Base-by-base conservation (phyloP, 2,113 vertebrate genomes). In the Chelonoidis abingdonii region DNA sequence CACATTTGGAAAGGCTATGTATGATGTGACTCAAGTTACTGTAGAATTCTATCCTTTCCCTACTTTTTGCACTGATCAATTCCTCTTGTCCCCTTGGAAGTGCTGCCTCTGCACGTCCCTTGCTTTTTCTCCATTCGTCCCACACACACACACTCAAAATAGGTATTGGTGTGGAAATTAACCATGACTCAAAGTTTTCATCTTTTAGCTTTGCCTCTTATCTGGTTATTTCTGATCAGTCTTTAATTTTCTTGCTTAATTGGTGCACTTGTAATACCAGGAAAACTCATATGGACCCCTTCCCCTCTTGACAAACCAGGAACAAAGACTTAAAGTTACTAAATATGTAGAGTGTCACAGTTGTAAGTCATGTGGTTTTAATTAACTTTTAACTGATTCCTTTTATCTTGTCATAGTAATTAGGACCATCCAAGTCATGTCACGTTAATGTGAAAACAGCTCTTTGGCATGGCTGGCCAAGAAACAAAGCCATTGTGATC, bases 331-430 rank as follows among this genome's bases (percentile, higher is more conserved):
- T 91, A 92, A 97, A 93, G 92, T 94, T 95, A 92, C 94, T 52
- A 96, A 97, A 97, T 93, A 87, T 78, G 95, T 90, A 84, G 75
- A 88, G 75, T 88, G 92, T 96, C 96, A 94, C 86, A 87, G 86
- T 97, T 97, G 96, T 92, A 97, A 95, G 90, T 89, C 97, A 92
- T 92, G 49, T 95, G 96, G 82, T 92, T 98, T 98, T 98, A 98
- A 98, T 98, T 98, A 98, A 97, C 93, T 96, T 98, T 98, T 98
- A 98, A 97, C 97, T 97, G 97, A 98, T 98, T 98, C 96, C 89
- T 90, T 98, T 98, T 98, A 98, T 98, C 97, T 98, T 97, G 96
- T 98, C 97, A 96, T 87, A 93, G 96, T 96, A 97, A 98, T 98
- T 98, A 97, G 88, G 96, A 97, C 94, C 95, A 78, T 98, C 95